A percentile compares a stretch with the other conserved stretches of the same genome.
Conservation (phyloP, 64 coral and sea anemone genomes). For the Pachyseris speciosa region DNA sequence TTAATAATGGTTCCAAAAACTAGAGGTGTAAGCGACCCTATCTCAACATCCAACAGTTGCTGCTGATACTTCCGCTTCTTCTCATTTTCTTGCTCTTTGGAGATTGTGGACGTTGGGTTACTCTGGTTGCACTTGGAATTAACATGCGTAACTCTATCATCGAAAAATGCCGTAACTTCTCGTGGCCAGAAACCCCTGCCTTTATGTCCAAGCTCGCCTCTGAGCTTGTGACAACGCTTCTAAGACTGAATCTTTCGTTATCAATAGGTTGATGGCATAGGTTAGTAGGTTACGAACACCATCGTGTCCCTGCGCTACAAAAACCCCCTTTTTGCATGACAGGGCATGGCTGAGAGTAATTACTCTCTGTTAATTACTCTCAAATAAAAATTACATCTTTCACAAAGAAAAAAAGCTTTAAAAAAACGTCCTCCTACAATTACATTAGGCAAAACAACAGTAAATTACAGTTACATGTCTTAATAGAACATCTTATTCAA, state of each 20-base stretch:
- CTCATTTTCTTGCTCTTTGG: background rate
- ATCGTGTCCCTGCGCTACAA: conserved; percentile 36
- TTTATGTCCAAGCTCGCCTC: conserved; percentile 51
- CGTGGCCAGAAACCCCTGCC: conserved; percentile 10
- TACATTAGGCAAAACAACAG: too few species aligned
- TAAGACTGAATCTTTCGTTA: conserved; percentile 16
- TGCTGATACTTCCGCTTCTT: conserved; percentile 25
- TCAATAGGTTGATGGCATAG: conserved; percentile 25
- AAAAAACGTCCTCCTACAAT: too few species aligned
- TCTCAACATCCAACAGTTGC: conserved; percentile 8
- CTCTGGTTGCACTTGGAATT: conserved; percentile 1
- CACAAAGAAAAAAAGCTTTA: too few species aligned
- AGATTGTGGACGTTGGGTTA: background rate
- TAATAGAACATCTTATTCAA: too few species aligned
- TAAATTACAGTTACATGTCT: too few species aligned
- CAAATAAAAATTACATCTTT: too few species aligned
- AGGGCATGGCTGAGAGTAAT: background rate
- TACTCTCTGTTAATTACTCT: background rate
- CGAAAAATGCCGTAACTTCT: conserved; percentile 32
- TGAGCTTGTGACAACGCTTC: background rate
- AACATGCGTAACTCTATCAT: background rate
- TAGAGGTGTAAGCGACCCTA: background rate
- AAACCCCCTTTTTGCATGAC: conserved; percentile 23
- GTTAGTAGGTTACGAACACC: conserved; percentile 16
- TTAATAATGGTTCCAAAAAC: conserved; percentile 10